phyloP scores from a whole-genome alignment of 2,888 invertebrate species.

The Atrina japonica region DNA sequence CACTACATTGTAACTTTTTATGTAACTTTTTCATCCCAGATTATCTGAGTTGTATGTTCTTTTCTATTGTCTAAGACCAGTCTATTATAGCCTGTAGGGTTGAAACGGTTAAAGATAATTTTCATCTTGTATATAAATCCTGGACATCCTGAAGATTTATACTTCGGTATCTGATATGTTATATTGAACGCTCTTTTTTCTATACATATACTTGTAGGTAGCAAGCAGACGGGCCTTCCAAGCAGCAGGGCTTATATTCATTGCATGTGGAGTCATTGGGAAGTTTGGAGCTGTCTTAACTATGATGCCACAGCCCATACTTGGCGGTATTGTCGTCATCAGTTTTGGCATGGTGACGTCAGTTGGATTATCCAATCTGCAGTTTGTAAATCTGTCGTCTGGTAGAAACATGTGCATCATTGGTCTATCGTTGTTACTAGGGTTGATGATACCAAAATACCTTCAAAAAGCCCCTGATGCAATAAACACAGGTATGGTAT shows the following conservation, averaged over 20 bases:
- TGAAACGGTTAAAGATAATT: too few species aligned
- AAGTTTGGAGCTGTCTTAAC: conserved; percentile 82
- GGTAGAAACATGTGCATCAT: conserved; percentile 92
- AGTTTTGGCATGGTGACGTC: conserved; percentile 78
- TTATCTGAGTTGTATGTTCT: too few species aligned
- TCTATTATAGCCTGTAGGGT: too few species aligned
- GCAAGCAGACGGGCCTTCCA: conserved; percentile 81
- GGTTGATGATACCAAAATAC: conserved; percentile 83
- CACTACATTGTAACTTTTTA: too few species aligned
- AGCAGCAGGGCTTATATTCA: conserved; percentile 80
- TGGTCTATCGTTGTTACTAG: conserved; percentile 92
- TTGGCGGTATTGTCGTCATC: conserved; percentile 79
- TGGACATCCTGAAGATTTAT: too few species aligned
- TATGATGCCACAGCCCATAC: conserved; percentile 82
- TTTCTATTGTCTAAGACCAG: too few species aligned
- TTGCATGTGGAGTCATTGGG: conserved; percentile 80
- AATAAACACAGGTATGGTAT: conserved; percentile 74
- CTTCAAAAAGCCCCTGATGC: conserved; percentile 58
- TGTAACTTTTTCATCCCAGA: too few species aligned
- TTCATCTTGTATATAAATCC: too few species aligned
- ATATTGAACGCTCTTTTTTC: too few species aligned
- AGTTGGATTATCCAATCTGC: conserved; percentile 73
- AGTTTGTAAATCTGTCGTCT: conserved; percentile 88
- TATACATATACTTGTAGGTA: conserved; percentile 68
- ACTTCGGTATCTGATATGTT: too few species aligned